phyloP scores from a whole-genome alignment of 2,113 vertebrate species.

The Girardinichthys multiradiatus region DNA sequence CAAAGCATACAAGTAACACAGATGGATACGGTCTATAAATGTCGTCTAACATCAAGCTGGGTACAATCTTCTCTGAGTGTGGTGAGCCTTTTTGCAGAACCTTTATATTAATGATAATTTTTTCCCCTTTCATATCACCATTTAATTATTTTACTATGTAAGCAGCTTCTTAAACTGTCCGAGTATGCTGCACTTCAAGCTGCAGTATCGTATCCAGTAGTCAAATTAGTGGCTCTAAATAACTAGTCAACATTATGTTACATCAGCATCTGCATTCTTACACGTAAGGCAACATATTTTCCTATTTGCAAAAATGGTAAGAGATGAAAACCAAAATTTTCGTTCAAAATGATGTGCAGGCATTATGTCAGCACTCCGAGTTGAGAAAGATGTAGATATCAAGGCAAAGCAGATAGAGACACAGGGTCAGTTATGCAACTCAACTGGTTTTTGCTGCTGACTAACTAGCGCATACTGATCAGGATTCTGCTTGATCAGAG shows the following conservation, averaged over 20 bases:
- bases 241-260: neutral
- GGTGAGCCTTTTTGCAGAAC: neutral
- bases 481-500: slow-evolving; percentile 56
- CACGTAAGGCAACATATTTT: neutral
- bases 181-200: neutral
- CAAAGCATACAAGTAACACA: slow-evolving; percentile 46
- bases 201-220: neutral
- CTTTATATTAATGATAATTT: too few relatives aligned
- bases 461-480: slow-evolving; percentile 86
- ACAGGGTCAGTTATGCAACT: slow-evolving; percentile 89
- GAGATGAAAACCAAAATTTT: slow-evolving; percentile 28
- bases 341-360: slow-evolving; percentile 32
- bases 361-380: slow-evolving; percentile 5
- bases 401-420: slow-evolving; percentile 40
- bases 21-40: slow-evolving; percentile 48
- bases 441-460: slow-evolving; percentile 84
- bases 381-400: slow-evolving; percentile 21
- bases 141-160: neutral
- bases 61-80: neutral
- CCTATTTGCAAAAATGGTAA: neutral
- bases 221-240: neutral
- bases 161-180: neutral
- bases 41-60: slow-evolving; percentile 45
- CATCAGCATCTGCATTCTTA: neutral
- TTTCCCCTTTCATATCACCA: neutral